Evolutionary conservation across 2,888 invertebrate genomes (phyloP).

Genomic region (Synanthedon vespiformis): DNA sequence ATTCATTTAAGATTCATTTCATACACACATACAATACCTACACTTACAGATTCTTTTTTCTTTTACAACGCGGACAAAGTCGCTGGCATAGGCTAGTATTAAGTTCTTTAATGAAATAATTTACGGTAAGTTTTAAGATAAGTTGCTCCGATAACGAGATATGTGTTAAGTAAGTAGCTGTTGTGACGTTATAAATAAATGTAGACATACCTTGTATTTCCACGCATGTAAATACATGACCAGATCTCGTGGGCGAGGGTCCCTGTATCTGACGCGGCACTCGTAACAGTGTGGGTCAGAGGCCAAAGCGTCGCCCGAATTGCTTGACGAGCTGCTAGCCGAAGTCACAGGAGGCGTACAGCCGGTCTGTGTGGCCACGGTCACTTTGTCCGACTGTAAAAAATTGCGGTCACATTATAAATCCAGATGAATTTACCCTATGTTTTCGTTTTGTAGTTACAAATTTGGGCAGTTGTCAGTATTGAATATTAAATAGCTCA

Average conservation of each 20-base stretch:
- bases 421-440: background rate
- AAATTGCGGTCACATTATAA: background rate
- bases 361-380: constrained; percentile 88
- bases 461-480: too few species aligned
- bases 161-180: too few species aligned
- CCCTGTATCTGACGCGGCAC: constrained; percentile 91
- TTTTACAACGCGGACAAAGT: too few species aligned
- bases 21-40: too few species aligned
- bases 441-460: background rate
- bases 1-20: too few species aligned
- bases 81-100: too few species aligned
- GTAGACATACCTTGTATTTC: constrained; percentile 80
- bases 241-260: constrained; percentile 91
- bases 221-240: constrained; percentile 97
- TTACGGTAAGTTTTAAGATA: too few species aligned
- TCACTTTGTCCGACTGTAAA: constrained; percentile 72
- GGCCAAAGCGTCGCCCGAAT: constrained; percentile 66
- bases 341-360: constrained; percentile 74
- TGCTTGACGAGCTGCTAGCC: constrained; percentile 19
- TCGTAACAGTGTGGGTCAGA: constrained; percentile 91
- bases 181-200: too few species aligned
- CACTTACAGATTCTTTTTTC: too few species aligned
- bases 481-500: too few species aligned
- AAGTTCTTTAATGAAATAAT: too few species aligned
- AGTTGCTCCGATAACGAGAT: too few species aligned